Conservation (phyloP, 35 echinoderm and acorn worm species). For the Holothuria glaberrima region DNA sequence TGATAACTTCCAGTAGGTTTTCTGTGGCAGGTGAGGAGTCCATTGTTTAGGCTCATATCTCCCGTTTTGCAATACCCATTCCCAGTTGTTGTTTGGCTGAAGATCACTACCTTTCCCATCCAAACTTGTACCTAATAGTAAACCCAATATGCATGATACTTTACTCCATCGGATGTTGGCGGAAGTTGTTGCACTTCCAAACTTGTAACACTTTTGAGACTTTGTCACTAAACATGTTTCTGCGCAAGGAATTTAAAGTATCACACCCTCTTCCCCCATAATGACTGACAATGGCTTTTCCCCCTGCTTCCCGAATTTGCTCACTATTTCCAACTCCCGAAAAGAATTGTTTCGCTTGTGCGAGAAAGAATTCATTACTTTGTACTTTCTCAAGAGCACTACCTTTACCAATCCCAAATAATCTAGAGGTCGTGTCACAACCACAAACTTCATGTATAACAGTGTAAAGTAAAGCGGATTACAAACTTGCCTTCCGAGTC, state of each 20-base stretch:
- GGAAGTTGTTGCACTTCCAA: background rate
- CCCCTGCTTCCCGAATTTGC: background rate
- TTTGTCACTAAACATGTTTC: background rate
- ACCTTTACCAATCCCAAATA: conserved; percentile 52
- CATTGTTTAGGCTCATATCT: background rate
- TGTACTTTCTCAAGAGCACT: background rate
- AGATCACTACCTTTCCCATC: conserved; percentile 2
- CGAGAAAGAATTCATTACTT: background rate
- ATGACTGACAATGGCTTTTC: background rate
- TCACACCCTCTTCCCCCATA: background rate
- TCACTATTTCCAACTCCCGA: no score
- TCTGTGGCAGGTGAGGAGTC: conserved; percentile 4
- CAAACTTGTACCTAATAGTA: conserved; percentile 16
- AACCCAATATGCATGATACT: background rate
- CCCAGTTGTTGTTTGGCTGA: background rate
- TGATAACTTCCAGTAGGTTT: conserved; percentile 12
- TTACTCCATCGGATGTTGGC: background rate
- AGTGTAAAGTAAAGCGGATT: background rate
- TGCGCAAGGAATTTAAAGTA: background rate
- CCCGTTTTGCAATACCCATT: background rate
- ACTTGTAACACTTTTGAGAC: background rate
- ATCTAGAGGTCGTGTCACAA: conserved; percentile 54
- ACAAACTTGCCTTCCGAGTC: background rate
- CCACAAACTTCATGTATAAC: conserved; percentile 53
- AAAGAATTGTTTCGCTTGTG: background rate